These are phyloP conservation scores for Himalopsyche phryganea DNA, from an alignment of 1,140 invertebrate species.

Conservation along the genomic window DNA sequence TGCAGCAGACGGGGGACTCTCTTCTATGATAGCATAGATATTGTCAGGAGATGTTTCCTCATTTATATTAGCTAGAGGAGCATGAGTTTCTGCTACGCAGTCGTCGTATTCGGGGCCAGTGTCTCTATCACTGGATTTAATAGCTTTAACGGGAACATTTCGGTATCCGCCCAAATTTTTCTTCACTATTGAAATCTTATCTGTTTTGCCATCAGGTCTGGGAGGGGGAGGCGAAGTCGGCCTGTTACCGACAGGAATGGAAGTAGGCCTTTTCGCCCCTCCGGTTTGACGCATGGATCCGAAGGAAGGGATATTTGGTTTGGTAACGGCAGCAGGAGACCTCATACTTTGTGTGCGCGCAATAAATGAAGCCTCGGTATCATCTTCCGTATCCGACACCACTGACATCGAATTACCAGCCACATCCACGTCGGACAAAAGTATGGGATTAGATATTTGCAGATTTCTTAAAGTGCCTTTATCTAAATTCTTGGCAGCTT, in stretches of 20 bases:
- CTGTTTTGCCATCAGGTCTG: slow-evolving; percentile 41
- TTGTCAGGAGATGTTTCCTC: slow-evolving; percentile 68
- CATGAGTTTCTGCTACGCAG: slow-evolving; percentile 64
- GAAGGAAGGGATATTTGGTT: slow-evolving; percentile 67
- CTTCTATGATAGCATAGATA: slow-evolving; percentile 84
- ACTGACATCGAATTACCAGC: slow-evolving; percentile 57
- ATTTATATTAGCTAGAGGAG: slow-evolving; percentile 59
- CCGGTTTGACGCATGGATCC: slow-evolving; percentile 71
- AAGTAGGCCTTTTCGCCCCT: slow-evolving; percentile 63
- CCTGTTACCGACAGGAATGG: slow-evolving; percentile 58
- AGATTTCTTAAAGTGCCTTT: slow-evolving; percentile 67
- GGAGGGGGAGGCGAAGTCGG: slow-evolving; percentile 65
- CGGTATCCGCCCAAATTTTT: slow-evolving; percentile 52
- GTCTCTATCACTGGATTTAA: slow-evolving; percentile 34
- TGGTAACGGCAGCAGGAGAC: slow-evolving; percentile 49
- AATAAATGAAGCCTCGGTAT: slow-evolving; percentile 51
- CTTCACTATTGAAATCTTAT: slow-evolving; percentile 6
- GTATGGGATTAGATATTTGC: slow-evolving; percentile 78
- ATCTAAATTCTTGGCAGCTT: slow-evolving; percentile 63
- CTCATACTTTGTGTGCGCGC: slow-evolving; percentile 76
- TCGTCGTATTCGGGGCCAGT: slow-evolving; percentile 64
- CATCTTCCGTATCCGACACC: slow-evolving; percentile 49
- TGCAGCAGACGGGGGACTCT: slow-evolving; percentile 52
- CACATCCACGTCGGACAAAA: slow-evolving; percentile 63
- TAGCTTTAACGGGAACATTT: slow-evolving; percentile 41